Evolutionary conservation across 2,113 vertebrate genomes (phyloP).

Genomic region (Pelusios castaneus): DNA sequence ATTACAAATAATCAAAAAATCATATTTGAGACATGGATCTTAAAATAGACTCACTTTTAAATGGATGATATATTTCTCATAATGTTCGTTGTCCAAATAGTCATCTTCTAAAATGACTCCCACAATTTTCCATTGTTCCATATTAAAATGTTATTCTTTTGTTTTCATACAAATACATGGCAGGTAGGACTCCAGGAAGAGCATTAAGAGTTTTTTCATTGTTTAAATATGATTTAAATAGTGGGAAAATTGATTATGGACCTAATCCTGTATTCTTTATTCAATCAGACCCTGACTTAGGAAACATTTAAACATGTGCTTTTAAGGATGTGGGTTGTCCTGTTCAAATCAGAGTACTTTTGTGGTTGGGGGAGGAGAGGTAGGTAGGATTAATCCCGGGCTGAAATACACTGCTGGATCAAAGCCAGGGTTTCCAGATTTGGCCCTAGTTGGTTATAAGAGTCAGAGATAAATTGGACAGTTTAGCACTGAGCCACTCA

Average conservation of each 20-base stretch:
- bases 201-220: background rate
- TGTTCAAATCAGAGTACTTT: background rate
- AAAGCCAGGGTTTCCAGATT: background rate
- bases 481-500: background rate
- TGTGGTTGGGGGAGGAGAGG: background rate
- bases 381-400: background rate
- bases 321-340: background rate
- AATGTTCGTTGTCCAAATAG: background rate
- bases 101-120: background rate
- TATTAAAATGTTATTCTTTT: background rate
- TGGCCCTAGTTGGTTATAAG: background rate
- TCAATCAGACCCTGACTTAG: background rate
- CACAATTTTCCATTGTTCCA: background rate
- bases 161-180: background rate
- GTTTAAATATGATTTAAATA: background rate
- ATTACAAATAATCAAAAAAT: background rate
- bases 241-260: background rate
- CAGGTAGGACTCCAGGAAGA: background rate
- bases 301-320: background rate
- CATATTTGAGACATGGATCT: background rate
- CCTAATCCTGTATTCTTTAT: background rate
- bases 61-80: accelerated
- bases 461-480: background rate
- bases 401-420: background rate
- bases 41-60: background rate